phyloP scores from a whole-genome alignment of 2,888 invertebrate species.

The Saturnia pavonia region DNA sequence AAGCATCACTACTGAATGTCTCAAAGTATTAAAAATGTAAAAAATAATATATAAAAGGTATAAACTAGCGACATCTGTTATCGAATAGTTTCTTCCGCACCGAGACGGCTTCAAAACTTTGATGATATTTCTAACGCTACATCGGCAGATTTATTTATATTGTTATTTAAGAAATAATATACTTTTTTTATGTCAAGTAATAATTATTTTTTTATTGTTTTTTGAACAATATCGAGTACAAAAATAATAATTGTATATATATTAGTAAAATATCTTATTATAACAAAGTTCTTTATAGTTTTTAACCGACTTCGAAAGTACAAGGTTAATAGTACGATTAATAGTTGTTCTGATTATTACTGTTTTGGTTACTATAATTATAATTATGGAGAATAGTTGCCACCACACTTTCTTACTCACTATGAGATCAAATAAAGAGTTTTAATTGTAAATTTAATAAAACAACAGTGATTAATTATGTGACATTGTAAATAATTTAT shows the following conservation, averaged over 20 bases:
- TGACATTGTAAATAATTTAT: neutral
- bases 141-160: neutral
- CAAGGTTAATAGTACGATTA: too few species aligned
- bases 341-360: too few species aligned
- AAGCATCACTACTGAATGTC: neutral
- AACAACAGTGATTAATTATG: neutral
- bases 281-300: neutral
- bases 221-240: neutral
- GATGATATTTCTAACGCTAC: neutral
- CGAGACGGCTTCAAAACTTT: neutral
- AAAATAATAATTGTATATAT: neutral
- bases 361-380: too few species aligned
- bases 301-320: too few species aligned
- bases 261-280: neutral
- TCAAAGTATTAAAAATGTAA: neutral
- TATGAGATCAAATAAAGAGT: too few species aligned
- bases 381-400: too few species aligned
- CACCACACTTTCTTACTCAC: too few species aligned
- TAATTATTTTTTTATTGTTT: neutral
- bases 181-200: neutral
- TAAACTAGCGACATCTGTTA: constrained; percentile 64
- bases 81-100: constrained; percentile 49
- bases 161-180: neutral
- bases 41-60: neutral
- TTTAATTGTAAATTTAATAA: too few species aligned